Evolutionary conservation across 2,797 vertebrate genomes (phyloP).

Genomic region (Amazona finschi): DNA sequence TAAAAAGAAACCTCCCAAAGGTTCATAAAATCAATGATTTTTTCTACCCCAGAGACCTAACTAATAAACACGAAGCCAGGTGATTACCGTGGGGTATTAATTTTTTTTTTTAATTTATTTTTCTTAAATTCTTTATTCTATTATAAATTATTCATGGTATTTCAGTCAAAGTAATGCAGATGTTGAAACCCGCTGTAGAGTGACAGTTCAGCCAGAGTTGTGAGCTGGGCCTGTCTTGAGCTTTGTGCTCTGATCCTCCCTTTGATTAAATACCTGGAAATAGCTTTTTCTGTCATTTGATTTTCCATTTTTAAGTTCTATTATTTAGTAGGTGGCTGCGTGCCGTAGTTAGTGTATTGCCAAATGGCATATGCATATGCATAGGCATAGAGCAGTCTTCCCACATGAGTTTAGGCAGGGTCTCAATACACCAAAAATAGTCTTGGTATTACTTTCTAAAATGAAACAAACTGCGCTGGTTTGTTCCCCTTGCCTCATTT

Average conservation of each 20-base stretch:
- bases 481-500: conserved; percentile 19
- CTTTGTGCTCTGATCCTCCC: conserved; percentile 46
- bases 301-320: conserved; percentile 72
- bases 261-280: conserved; percentile 67
- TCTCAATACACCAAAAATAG: conserved; percentile 75
- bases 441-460: conserved; percentile 66
- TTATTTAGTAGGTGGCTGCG: conserved; percentile 67
- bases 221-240: conserved; percentile 51
- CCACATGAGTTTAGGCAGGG: conserved; percentile 68
- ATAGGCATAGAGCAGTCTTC: conserved; percentile 65
- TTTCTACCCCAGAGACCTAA: conserved; percentile 38
- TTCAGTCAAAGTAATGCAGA: conserved; percentile 75
- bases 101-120: conserved; percentile 37
- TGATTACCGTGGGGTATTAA: conserved; percentile 35
- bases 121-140: conserved; percentile 58
- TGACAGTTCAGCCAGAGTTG: conserved; percentile 62
- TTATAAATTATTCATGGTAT: conserved; percentile 71
- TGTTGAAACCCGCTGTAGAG: conserved; percentile 70
- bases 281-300: conserved; percentile 68
- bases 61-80: conserved; percentile 38
- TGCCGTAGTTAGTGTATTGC: conserved; percentile 45
- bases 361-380: conserved; percentile 71
- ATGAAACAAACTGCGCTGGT: conserved; percentile 59
- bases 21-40: conserved; percentile 69
- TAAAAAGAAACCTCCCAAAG: conserved; percentile 67